phyloP scores from a whole-genome alignment of 2,113 vertebrate genomes.

The Pyrgilauda ruficollis region DNA sequence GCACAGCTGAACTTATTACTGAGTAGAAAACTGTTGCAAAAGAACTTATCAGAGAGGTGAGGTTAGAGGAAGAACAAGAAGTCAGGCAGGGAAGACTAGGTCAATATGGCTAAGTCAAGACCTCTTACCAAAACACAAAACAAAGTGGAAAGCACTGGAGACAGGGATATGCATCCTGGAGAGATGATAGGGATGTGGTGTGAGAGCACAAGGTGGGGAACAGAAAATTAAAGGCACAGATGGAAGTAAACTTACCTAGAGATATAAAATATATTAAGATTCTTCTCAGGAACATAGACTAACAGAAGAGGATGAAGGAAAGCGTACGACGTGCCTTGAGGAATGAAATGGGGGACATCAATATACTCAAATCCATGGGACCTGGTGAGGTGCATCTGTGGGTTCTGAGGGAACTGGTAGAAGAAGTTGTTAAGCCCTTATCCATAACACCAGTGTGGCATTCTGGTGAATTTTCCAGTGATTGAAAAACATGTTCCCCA shows the following conservation, averaged over 20 bases:
- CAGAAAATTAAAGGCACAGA: background rate
- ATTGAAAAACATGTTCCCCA: background rate
- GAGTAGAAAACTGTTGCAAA: background rate
- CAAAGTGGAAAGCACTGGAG: background rate
- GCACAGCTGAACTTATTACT: background rate
- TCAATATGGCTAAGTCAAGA: background rate
- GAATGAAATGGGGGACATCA: background rate
- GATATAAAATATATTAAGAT: background rate
- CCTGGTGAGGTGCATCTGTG: background rate
- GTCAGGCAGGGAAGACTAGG: background rate
- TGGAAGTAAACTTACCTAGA: background rate
- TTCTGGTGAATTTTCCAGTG: background rate
- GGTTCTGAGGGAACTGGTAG: background rate
- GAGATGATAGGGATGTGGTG: background rate
- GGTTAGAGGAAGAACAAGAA: background rate
- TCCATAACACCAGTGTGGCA: too few relatives aligned
- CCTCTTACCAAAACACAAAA: background rate
- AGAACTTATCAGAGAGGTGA: background rate
- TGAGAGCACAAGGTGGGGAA: background rate
- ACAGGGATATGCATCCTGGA: background rate
- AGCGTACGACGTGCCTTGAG: fast-evolving
- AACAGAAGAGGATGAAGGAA: background rate
- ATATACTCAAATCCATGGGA: background rate
- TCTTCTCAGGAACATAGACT: background rate
- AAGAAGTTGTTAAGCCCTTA: background rate